Evolutionary conservation across 1,140 invertebrate species (phyloP).

Genomic region (Apis florea): DNA sequence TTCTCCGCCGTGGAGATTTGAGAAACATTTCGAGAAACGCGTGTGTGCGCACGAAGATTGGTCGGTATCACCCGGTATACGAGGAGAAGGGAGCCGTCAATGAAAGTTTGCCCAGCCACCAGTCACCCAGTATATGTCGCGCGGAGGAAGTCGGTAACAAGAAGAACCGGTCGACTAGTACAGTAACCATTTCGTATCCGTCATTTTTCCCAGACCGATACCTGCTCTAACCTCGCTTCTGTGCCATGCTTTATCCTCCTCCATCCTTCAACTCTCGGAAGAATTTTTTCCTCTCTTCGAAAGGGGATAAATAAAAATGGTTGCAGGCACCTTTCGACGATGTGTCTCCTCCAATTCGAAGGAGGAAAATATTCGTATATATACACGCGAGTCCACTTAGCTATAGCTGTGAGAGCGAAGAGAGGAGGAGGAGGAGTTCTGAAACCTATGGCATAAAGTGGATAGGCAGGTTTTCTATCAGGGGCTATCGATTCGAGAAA

Average conservation of each 20-base stretch:
- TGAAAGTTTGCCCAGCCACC: constrained; percentile 19
- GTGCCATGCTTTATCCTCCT: constrained; percentile 14
- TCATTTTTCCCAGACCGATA: constrained; percentile 61
- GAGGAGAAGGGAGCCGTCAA: not conserved
- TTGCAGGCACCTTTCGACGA: no score
- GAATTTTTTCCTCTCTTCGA: not conserved
- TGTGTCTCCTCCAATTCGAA: no score
- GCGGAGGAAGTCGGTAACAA: constrained; percentile 58
- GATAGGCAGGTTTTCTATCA: constrained; percentile 43
- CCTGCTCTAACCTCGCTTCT: constrained; percentile 26
- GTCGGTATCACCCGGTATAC: not conserved
- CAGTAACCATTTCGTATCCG: constrained; percentile 60
- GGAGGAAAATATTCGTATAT: no score
- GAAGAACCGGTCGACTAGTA: constrained; percentile 64
- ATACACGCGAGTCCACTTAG: constrained; percentile 22
- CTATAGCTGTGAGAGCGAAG: not conserved
- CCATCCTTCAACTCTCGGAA: constrained; percentile 7
- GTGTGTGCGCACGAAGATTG: no score
- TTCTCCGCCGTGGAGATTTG: no score
- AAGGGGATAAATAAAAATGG: not conserved
- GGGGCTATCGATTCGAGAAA: constrained; percentile 26
- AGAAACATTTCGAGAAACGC: no score
- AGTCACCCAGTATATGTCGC: constrained; percentile 60
- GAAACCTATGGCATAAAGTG: constrained; percentile 23
- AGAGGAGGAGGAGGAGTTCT: not conserved